Evolutionary conservation across 2,113 vertebrate genomes (phyloP).

Genomic region (Entomyzon cyanotis): DNA sequence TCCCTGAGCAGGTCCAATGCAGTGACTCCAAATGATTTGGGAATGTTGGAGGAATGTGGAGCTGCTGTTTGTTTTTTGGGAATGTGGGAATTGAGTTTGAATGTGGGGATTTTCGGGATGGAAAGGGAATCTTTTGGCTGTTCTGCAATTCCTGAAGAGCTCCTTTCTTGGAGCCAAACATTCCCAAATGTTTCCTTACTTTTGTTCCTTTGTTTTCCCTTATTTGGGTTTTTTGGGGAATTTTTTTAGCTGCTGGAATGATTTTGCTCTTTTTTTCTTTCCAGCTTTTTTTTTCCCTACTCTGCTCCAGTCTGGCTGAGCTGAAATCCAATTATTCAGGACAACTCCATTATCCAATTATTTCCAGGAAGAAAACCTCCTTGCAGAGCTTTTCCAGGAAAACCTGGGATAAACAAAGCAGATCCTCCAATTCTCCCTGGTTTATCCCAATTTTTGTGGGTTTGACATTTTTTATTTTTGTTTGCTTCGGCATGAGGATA

Average conservation of each 20-base stretch:
- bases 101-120: too few relatives aligned
- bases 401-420: neutral
- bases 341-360: neutral
- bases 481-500: neutral
- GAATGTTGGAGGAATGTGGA: neutral
- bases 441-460: fast-evolving
- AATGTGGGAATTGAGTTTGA: too few relatives aligned
- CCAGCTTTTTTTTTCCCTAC: neutral
- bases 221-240: neutral
- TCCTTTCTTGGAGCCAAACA: too few relatives aligned
- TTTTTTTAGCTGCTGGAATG: neutral
- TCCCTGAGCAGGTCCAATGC: neutral
- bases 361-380: neutral
- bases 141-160: too few relatives aligned
- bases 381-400: neutral
- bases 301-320: neutral
- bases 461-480: neutral
- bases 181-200: neutral
- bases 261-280: neutral
- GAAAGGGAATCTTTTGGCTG: too few relatives aligned
- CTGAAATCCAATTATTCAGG: neutral
- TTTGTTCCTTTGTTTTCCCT: neutral
- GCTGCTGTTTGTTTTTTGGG: too few relatives aligned
- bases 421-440: neutral
- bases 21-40: fast-evolving